phyloP scores from a whole-genome alignment of 1,140 invertebrate genomes.

The Nephila pilipes region DNA sequence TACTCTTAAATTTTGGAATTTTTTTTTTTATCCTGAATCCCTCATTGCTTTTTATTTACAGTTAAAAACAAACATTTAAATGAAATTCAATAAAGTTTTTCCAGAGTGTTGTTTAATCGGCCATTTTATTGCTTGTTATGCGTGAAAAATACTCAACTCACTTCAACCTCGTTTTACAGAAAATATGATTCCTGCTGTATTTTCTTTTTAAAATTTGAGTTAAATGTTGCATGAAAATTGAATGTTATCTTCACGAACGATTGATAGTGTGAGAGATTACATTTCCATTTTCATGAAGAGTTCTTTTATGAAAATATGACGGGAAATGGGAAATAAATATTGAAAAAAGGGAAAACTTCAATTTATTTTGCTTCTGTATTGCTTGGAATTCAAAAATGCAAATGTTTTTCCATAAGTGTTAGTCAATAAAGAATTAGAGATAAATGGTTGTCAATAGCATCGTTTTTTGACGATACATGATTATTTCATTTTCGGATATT shows the following conservation, averaged over 20 bases:
- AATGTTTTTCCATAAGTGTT: neutral
- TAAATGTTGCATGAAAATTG: slow-evolving; percentile 6
- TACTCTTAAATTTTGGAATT: too few species aligned
- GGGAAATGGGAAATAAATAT: neutral
- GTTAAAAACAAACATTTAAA: too few species aligned
- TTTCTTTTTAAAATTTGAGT: neutral
- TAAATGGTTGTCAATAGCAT: too few species aligned
- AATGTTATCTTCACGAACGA: neutral
- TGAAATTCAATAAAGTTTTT: neutral
- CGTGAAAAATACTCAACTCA: neutral
- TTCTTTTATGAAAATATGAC: neutral
- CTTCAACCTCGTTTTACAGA: neutral
- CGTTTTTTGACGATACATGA: too few species aligned
- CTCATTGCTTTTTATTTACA: too few species aligned
- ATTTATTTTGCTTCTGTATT: neutral
- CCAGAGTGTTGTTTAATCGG: neutral
- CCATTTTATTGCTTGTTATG: neutral
- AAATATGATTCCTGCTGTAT: neutral
- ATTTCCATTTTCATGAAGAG: neutral
- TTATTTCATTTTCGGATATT: too few species aligned
- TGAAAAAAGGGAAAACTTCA: neutral
- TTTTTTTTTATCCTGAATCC: too few species aligned
- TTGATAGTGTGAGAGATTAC: neutral
- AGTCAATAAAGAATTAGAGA: too few species aligned
- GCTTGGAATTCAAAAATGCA: neutral